These are phyloP conservation scores for Chelonoidis abingdonii DNA, from an alignment of 2,113 vertebrate genomes.

Conservation along the genomic window DNA sequence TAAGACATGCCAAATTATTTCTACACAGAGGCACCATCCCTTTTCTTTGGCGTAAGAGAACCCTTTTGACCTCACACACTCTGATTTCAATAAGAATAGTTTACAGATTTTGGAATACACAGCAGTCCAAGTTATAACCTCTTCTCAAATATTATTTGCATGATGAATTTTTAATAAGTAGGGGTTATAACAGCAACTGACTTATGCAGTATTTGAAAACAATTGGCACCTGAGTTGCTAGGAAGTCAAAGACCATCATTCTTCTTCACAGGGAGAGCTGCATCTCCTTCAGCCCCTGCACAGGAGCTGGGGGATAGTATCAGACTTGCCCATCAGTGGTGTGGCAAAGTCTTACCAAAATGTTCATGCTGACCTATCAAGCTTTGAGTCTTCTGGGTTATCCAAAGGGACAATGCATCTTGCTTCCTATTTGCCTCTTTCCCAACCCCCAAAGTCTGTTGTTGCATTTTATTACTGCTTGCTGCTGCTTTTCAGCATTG, in stretches of 20 bases:
- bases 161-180: neutral
- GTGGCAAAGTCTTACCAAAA: neutral
- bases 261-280: neutral
- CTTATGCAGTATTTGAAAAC: neutral
- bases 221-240: neutral
- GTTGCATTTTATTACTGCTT: neutral
- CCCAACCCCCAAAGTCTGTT: neutral
- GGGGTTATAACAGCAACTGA: neutral
- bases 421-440: conserved; percentile 11
- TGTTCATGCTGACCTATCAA: neutral
- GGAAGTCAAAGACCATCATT: neutral
- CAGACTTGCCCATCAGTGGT: neutral
- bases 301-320: neutral
- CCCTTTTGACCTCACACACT: neutral
- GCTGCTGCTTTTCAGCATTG: neutral
- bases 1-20: conserved; percentile 70
- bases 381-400: neutral
- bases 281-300: neutral
- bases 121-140: neutral
- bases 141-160: neutral
- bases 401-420: neutral
- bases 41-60: conserved; percentile 5
- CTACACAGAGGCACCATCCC: neutral
- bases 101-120: neutral
- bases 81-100: neutral